Evolutionary conservation across 2,888 invertebrate genomes (phyloP).

Genomic region (Gymnocheta viridis): DNA sequence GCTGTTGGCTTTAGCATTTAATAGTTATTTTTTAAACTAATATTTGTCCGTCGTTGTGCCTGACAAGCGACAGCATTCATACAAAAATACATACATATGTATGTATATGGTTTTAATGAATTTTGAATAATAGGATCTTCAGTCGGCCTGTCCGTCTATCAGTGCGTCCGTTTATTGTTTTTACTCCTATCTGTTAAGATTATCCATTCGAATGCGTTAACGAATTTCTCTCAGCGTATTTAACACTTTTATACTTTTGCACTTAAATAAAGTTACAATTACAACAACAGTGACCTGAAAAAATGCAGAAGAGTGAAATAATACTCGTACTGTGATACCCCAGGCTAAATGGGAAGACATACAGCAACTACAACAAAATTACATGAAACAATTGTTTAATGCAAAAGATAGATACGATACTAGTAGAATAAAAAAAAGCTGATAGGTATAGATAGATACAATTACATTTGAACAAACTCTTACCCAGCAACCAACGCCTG

Average conservation of each 20-base stretch:
- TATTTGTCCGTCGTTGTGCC: too few relatives aligned
- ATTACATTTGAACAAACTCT: slow-evolving; percentile 56
- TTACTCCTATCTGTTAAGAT: too few relatives aligned
- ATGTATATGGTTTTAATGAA: too few relatives aligned
- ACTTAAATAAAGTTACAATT: slow-evolving; percentile 44
- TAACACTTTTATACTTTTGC: slow-evolving; percentile 26
- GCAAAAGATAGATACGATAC: slow-evolving; percentile 34
- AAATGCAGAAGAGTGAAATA: slow-evolving; percentile 11
- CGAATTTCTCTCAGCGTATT: slow-evolving; percentile 27
- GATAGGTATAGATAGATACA: slow-evolving; percentile 55
- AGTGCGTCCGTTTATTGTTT: too few relatives aligned
- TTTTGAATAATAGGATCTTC: too few relatives aligned
- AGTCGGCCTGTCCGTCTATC: too few relatives aligned
- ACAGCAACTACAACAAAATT: slow-evolving; percentile 30
- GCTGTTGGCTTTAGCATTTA: too few relatives aligned
- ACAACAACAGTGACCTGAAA: slow-evolving; percentile 20
- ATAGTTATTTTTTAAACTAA: too few relatives aligned
- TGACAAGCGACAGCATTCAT: too few relatives aligned
- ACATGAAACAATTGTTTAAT: slow-evolving; percentile 52
- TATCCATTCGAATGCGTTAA: too few relatives aligned
- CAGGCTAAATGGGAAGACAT: slow-evolving; percentile 19
- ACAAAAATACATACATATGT: too few relatives aligned
- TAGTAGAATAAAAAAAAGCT: slow-evolving; percentile 19
- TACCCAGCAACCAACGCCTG: slow-evolving; percentile 10
- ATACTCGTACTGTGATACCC: slow-evolving; percentile 7